A percentile compares a stretch with the other conserved stretches of the same genome.
Evolutionary conservation across 2,888 invertebrate species (phyloP).

Genomic region (Aromia moschata): DNA sequence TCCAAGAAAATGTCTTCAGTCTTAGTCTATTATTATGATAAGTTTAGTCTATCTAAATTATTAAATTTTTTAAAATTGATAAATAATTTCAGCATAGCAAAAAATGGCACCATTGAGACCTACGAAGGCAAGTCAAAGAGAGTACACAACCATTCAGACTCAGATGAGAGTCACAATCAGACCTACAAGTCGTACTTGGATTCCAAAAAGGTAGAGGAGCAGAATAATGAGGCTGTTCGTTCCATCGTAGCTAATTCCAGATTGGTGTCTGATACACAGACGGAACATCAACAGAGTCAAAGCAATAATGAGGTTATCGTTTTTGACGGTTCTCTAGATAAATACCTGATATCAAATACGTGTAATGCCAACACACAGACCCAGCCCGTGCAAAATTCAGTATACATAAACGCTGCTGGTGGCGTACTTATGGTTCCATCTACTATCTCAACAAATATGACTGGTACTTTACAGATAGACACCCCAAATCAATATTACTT

Average conservation of each 20-base stretch:
- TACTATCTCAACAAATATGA: background rate
- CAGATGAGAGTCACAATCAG: background rate
- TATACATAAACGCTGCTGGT: conserved; percentile 17
- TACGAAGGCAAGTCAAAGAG: background rate
- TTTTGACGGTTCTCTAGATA: conserved; percentile 43
- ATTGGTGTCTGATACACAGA: background rate
- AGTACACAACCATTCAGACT: background rate
- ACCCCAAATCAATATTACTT: conserved; percentile 15
- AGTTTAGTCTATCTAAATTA: no score
- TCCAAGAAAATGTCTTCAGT: no score
- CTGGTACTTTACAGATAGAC: conserved; percentile 1
- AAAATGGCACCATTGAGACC: background rate
- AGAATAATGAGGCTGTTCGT: conserved; percentile 45
- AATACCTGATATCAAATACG: conserved; percentile 33
- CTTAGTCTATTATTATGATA: no score
- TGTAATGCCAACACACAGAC: conserved; percentile 8
- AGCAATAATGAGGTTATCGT: conserved; percentile 35
- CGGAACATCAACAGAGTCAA: conserved; percentile 4
- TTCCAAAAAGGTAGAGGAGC: conserved; percentile 38
- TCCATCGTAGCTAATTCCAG: conserved; percentile 41
- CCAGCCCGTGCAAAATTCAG: conserved; percentile 21
- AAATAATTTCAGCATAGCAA: background rate
- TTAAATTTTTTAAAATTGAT: background rate
- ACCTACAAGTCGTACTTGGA: background rate
- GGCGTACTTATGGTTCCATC: conserved; percentile 17